phyloP scores from a whole-genome alignment of 2,888 invertebrate species.

The Rhagium mordax region DNA sequence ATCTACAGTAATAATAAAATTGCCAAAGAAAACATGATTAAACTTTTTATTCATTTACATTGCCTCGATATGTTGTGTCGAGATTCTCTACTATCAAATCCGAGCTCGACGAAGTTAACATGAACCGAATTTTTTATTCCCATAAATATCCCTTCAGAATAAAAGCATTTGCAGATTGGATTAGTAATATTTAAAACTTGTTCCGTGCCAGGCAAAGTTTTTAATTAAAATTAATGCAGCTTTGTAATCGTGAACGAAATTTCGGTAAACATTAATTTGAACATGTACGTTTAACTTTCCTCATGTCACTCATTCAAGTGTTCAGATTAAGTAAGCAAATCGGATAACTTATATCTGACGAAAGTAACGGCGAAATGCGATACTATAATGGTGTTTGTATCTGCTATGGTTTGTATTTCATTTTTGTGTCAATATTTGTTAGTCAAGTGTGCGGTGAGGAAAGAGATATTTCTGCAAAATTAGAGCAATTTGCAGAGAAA shows the following conservation, averaged over 20 bases:
- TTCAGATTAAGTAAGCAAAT: neutral
- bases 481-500: neutral
- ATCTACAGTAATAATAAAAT: too few species aligned
- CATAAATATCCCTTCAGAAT: neutral
- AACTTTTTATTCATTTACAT: neutral
- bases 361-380: neutral
- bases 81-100: neutral
- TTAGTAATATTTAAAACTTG: neutral
- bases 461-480: neutral
- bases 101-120: neutral
- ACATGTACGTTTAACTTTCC: neutral
- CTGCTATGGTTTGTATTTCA: neutral
- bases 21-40: neutral
- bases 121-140: neutral
- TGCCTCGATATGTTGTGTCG: neutral
- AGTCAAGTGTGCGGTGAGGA: neutral
- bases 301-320: neutral
- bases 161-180: neutral
- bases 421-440: neutral
- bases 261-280: neutral
- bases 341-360: neutral
- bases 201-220: neutral
- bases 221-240: neutral
- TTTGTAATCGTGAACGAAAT: neutral
- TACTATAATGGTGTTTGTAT: neutral